phyloP scores from a whole-genome alignment of 1,140 invertebrate species.

The Adelges cooleyi region DNA sequence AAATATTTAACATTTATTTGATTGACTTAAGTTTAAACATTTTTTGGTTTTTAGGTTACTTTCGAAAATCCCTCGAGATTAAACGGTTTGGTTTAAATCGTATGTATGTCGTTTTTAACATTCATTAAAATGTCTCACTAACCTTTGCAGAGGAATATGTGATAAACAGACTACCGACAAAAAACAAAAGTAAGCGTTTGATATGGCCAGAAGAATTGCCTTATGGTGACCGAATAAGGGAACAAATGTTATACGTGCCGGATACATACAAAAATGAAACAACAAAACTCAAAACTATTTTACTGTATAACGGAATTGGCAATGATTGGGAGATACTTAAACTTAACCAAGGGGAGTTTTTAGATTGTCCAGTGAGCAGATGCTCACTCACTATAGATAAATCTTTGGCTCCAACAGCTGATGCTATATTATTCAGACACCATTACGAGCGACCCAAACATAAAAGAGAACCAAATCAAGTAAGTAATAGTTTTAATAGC shows the following conservation, averaged over 20 bases:
- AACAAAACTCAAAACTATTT: constrained; percentile 54
- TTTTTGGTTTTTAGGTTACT: no score
- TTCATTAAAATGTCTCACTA: no score
- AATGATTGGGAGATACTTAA: neutral
- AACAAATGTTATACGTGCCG: constrained; percentile 62
- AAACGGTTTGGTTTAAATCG: no score
- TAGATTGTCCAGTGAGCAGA: constrained; percentile 60
- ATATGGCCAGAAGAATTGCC: constrained; percentile 50
- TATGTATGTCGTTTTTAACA: no score
- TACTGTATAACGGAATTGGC: constrained; percentile 59
- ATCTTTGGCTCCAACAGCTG: constrained; percentile 57
- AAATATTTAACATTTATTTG: no score
- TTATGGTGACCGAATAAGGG: constrained; percentile 53
- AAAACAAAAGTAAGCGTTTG: no score
- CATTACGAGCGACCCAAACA: constrained; percentile 58
- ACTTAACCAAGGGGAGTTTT: constrained; percentile 56
- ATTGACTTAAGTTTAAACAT: no score
- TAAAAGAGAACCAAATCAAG: constrained; percentile 54
- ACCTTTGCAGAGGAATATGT: no score
- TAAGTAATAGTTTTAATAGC: constrained; percentile 33
- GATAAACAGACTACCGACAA: no score
- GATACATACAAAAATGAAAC: constrained; percentile 32
- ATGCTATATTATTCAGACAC: constrained; percentile 81
- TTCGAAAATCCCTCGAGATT: no score
- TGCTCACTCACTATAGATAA: constrained; percentile 62